phyloP scores from a whole-genome alignment of 2,113 vertebrate genomes.

The Heliornis fulica region DNA sequence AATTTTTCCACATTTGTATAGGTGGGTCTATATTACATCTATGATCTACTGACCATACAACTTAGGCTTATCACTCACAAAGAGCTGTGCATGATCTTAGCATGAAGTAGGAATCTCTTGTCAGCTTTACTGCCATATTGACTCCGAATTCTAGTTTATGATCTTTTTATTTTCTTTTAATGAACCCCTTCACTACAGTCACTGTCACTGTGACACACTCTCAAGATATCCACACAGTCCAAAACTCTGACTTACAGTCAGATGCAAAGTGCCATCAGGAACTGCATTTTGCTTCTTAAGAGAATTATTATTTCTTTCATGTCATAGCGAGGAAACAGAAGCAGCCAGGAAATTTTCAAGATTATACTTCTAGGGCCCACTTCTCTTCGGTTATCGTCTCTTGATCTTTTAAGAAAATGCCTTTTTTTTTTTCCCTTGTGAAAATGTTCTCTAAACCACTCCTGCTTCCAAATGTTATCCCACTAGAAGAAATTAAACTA shows the following conservation, averaged over 20 bases:
- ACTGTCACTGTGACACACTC: not conserved
- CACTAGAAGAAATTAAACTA: not conserved
- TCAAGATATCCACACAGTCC: not conserved
- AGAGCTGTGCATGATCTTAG: not conserved
- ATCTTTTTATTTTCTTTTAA: not conserved
- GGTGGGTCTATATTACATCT: not conserved
- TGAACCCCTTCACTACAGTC: not conserved
- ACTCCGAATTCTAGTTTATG: not conserved
- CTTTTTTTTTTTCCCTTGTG: not conserved
- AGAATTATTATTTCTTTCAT: not conserved
- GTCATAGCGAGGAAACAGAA: not conserved
- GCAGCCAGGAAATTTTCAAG: not conserved
- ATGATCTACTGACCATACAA: not conserved
- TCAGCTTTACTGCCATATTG: not conserved
- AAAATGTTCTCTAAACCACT: not conserved
- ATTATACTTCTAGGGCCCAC: not conserved
- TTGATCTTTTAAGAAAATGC: not conserved
- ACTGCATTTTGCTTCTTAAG: not conserved
- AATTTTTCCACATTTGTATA: not conserved
- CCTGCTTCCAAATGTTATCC: not conserved
- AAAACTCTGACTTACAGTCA: not conserved
- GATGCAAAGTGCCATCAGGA: not conserved
- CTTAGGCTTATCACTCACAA: not conserved
- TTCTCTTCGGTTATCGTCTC: not conserved
- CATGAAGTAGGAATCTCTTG: not conserved